Conservation (phyloP, 2,113 vertebrate genomes). For the Gasterosteus aculeatus region DNA sequence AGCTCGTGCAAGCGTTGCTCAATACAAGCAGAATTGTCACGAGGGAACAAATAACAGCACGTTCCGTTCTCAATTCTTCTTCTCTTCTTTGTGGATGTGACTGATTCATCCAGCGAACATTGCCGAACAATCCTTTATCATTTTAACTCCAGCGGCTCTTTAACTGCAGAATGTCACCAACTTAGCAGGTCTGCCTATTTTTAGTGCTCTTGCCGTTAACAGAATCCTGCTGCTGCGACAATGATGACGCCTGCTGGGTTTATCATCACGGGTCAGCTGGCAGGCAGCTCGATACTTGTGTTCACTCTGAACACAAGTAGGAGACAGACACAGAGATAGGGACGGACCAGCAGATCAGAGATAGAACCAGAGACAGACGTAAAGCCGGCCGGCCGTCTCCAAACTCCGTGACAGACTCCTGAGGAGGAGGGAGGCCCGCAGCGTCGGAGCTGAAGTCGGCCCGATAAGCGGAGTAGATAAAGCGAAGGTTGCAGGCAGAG, state of each 20-base stretch:
- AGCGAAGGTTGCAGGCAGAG: slow-evolving; percentile 31
- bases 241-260: no score
- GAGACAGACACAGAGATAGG: no score
- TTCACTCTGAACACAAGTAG: no score
- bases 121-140: neutral
- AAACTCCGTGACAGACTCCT: slow-evolving; percentile 25
- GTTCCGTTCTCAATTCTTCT: neutral
- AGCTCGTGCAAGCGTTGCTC: slow-evolving; percentile 10
- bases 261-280: no score
- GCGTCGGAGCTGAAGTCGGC: slow-evolving; percentile 52
- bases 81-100: neutral
- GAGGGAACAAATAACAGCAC: slow-evolving; percentile 4
- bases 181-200: neutral
- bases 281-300: no score
- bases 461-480: slow-evolving; percentile 68
- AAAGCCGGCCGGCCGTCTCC: slow-evolving; percentile 48
- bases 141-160: neutral
- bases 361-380: slow-evolving; percentile 34
- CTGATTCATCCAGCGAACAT: neutral
- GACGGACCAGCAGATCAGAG: slow-evolving; percentile 14
- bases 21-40: slow-evolving; percentile 12
- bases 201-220: neutral
- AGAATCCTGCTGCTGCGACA: neutral
- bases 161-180: neutral
- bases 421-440: slow-evolving; percentile 52